phyloP scores from a whole-genome alignment of 2,113 vertebrate genomes.

The Hippocampus comes region DNA sequence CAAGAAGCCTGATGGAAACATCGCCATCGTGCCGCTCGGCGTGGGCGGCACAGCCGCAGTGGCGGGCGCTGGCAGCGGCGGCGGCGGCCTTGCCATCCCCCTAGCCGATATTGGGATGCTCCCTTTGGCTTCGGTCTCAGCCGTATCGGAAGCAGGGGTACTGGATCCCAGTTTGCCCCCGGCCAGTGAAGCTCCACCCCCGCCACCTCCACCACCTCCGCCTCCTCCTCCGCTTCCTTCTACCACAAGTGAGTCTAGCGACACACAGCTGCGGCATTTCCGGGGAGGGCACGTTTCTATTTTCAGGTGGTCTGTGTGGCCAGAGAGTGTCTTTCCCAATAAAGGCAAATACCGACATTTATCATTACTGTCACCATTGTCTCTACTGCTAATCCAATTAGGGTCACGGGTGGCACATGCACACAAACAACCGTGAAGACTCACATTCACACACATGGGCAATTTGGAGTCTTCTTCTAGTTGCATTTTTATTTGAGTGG shows the following conservation, averaged over 20 bases:
- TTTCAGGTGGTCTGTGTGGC: neutral
- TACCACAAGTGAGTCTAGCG: constrained; percentile 63
- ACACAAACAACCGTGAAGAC: no score
- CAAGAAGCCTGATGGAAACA: constrained; percentile 75
- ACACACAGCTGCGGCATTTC: constrained; percentile 26
- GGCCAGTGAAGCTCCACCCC: constrained; percentile 66
- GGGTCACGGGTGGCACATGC: no score
- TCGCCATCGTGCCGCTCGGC: constrained; percentile 66
- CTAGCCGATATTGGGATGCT: constrained; percentile 47
- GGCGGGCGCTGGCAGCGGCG: neutral
- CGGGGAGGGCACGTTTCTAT: neutral
- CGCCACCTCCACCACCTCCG: constrained; percentile 78
- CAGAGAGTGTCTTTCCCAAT: no score
- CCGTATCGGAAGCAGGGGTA: constrained; percentile 39
- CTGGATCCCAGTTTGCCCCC: constrained; percentile 59
- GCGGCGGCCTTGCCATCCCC: constrained; percentile 35
- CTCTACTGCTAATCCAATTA: no score
- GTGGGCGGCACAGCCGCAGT: constrained; percentile 32
- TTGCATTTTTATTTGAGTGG: no score
- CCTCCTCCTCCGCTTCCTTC: constrained; percentile 80
- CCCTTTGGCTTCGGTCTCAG: constrained; percentile 36
- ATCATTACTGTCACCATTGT: no score
- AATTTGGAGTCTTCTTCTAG: no score
- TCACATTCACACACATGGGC: no score
- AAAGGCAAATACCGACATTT: neutral